phyloP scores from a whole-genome alignment of 2,888 invertebrate species.

The Syrista parreyssii region DNA sequence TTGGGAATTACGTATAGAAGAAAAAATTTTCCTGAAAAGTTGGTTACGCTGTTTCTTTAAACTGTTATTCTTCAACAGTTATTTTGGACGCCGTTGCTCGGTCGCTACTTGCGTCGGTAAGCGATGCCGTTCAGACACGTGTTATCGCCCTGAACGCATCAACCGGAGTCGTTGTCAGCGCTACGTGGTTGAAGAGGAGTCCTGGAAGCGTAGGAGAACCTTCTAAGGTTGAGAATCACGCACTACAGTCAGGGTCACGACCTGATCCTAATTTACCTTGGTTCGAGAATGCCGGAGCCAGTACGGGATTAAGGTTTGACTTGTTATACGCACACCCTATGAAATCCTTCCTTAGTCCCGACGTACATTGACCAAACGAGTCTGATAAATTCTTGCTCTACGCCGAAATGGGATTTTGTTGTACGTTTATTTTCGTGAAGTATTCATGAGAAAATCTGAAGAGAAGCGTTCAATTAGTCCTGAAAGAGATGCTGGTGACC shows the following conservation, averaged over 20 bases:
- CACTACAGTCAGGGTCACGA: slow-evolving; percentile 72
- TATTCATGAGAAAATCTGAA: too few relatives aligned
- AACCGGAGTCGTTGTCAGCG: slow-evolving; percentile 70
- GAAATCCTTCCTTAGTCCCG: not conserved
- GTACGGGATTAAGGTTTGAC: slow-evolving; percentile 68
- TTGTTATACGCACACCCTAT: not conserved
- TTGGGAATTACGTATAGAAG: too few relatives aligned
- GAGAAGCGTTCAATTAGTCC: too few relatives aligned
- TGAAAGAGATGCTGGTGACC: too few relatives aligned
- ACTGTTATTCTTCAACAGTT: slow-evolving; percentile 66
- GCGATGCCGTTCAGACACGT: slow-evolving; percentile 71
- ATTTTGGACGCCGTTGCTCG: slow-evolving; percentile 80
- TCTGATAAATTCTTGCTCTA: not conserved
- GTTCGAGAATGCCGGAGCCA: slow-evolving; percentile 76
- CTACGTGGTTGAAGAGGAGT: slow-evolving; percentile 72
- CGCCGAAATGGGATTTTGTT: too few relatives aligned
- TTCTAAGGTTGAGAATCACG: slow-evolving; percentile 65
- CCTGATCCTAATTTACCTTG: slow-evolving; percentile 79
- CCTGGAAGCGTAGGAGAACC: slow-evolving; percentile 66
- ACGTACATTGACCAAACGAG: not conserved
- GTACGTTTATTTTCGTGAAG: too few relatives aligned
- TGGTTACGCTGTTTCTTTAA: too few relatives aligned
- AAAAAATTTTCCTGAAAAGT: too few relatives aligned
- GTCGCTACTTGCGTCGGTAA: slow-evolving; percentile 75
- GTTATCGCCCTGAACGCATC: slow-evolving; percentile 74